phyloP scores from a whole-genome alignment of 2,888 invertebrate genomes.

The Folsomia candida region DNA sequence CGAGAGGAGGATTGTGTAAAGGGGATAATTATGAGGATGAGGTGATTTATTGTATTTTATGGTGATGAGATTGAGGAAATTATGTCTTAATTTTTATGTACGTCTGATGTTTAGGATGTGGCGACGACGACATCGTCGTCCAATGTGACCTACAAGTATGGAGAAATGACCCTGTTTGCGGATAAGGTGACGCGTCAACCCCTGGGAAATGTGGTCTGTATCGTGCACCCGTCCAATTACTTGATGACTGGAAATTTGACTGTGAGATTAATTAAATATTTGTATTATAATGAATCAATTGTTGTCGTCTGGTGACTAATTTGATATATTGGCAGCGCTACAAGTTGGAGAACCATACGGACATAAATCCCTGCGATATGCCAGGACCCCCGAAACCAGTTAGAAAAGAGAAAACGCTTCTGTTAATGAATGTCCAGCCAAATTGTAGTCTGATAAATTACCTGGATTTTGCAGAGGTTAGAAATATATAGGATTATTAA shows the following conservation, averaged over 20 bases:
- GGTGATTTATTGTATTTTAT: no score
- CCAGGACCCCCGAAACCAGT: not conserved
- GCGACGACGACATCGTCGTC: no score
- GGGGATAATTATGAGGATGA: no score
- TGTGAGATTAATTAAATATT: not conserved
- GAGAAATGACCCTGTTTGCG: not conserved
- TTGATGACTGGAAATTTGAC: not conserved
- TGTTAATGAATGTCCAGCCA: conserved; percentile 4
- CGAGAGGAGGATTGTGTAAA: no score
- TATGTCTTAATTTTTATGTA: no score
- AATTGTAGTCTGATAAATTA: conserved; percentile 25
- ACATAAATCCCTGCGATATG: not conserved
- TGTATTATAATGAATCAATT: not conserved
- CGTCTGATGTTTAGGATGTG: no score
- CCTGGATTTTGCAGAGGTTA: conserved; percentile 25
- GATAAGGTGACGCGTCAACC: not conserved
- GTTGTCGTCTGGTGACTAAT: no score
- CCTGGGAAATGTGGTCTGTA: not conserved
- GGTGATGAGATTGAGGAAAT: no score
- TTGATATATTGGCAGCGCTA: no score
- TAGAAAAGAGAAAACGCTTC: not conserved
- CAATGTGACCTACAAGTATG: no score
- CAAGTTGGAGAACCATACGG: not conserved
- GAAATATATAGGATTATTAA: not conserved
- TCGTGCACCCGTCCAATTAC: not conserved